Evolutionary conservation across 1,140 invertebrate genomes (phyloP), one percentile per base, ranked within the genome.

Genomic region (Brachionus rotundiformis): DNA sequence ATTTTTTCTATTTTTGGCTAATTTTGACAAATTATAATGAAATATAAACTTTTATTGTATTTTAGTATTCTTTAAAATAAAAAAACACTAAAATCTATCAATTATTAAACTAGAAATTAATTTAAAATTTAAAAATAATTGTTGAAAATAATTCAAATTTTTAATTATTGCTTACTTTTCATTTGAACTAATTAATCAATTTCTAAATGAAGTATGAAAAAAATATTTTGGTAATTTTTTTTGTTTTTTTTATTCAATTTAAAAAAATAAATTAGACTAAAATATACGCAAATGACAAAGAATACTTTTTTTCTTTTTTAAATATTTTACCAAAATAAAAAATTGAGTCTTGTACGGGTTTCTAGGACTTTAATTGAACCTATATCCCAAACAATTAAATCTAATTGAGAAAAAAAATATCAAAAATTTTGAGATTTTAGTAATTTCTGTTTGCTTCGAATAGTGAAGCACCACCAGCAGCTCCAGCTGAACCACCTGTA

Each of bases 361-460:
- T 68, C 63, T 68, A 68, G 31, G 33, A 13, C 16, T 73, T 41
- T 44, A 44, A 25, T 44, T 44, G 10, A 73, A 44, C 16, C 68
- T 73, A 73, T 11, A 25, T 25, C 36, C 19, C 23, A 73, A 73
- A 19, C 23, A 44, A 73, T 25, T n/a, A 41, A 25, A 44, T 68
- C 33, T 68, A 68, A 33, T 33, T 33, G 27, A 33, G 33, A 68
- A 8, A 10, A 36, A 19, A 68, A 68, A 36, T 16, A 61, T 61
- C 19, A 36, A 31, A 19, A 39, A 31, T n/a, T 10, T n/a, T 71
- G 16, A 73, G 36, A 44, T 25, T 73, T 79, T 81, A 81, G 49
- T 81, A 81, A 16, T 81, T 81, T 81, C 79, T 63, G 54, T 63
- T 23, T 8, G 79, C 79, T 31, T 81, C 79, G 29, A 44, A 81